These are phyloP conservation scores for Psittacula echo DNA, from an alignment of 2,797 vertebrate genomes.

Conservation along the genomic window DNA sequence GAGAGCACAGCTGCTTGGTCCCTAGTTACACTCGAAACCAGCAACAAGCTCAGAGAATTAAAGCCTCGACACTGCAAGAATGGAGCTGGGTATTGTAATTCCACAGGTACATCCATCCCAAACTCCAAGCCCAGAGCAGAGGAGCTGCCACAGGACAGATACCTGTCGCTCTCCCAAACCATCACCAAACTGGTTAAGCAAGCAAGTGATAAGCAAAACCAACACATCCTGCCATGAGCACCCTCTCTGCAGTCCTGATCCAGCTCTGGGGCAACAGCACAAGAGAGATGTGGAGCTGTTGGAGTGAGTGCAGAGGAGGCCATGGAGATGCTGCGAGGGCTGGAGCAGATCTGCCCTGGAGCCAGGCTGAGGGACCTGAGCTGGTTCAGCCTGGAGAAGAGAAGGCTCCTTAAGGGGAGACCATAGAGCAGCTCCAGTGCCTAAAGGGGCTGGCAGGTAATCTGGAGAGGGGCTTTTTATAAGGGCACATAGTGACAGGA, in stretches of 20 bases:
- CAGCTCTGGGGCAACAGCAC: neutral
- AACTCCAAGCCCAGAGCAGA: neutral
- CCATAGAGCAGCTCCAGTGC: too few species aligned
- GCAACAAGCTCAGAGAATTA: neutral
- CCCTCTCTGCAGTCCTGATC: neutral
- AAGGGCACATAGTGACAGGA: too few species aligned
- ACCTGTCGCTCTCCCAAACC: too few species aligned
- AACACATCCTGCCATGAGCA: neutral
- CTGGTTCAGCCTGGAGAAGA: neutral
- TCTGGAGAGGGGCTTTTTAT: too few species aligned
- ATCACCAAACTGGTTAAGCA: neutral
- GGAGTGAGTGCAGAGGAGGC: neutral
- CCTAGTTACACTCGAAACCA: neutral
- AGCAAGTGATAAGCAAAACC: neutral
- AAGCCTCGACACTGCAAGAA: neutral
- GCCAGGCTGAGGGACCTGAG: neutral
- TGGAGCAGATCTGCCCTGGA: neutral
- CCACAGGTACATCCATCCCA: neutral
- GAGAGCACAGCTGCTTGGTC: neutral
- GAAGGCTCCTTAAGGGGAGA: too few species aligned
- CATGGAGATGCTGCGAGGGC: neutral
- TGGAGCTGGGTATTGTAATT: neutral
- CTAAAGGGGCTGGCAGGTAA: too few species aligned
- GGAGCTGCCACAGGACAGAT: neutral
- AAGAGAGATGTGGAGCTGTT: neutral